A percentile compares a stretch with the other conserved stretches of the same genome.
Evolutionary conservation across 2,888 invertebrate species (phyloP).

Genomic region (Athalia rosae): DNA sequence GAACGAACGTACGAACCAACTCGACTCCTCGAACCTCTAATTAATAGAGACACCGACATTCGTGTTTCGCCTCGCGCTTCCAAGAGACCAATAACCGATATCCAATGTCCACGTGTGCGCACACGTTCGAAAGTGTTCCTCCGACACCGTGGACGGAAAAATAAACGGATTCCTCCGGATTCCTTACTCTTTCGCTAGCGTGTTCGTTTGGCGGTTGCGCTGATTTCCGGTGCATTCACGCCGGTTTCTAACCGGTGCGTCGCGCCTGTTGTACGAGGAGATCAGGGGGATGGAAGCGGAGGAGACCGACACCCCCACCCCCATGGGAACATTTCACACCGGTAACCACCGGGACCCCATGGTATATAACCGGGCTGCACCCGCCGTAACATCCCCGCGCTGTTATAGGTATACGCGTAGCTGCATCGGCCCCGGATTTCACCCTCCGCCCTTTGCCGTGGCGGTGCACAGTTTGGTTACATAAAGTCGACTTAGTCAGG

Average conservation of each 20-base stretch:
- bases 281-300: neutral
- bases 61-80: conserved; percentile 53
- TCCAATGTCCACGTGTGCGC: conserved; percentile 41
- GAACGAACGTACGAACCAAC: conserved; percentile 16
- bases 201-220: no score
- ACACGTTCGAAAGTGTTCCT: neutral
- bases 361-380: conserved; percentile 49
- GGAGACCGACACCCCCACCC: no score
- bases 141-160: neutral
- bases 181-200: no score
- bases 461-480: conserved; percentile 62
- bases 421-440: conserved; percentile 31
- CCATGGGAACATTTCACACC: conserved; percentile 74
- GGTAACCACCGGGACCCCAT: conserved; percentile 70
- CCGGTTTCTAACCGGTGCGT: no score
- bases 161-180: no score
- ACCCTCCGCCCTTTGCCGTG: conserved; percentile 52
- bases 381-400: conserved; percentile 40
- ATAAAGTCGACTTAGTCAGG: conserved; percentile 72
- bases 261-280: no score
- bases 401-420: no score
- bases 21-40: conserved; percentile 62
- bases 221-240: no score
- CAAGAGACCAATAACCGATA: conserved; percentile 35
- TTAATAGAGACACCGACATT: conserved; percentile 66